Percentiles rank a stretch among this genome's conserved stretches.
phyloP scores from a whole-genome alignment of 1,140 invertebrate genomes.

The Drosophila navojoa region DNA sequence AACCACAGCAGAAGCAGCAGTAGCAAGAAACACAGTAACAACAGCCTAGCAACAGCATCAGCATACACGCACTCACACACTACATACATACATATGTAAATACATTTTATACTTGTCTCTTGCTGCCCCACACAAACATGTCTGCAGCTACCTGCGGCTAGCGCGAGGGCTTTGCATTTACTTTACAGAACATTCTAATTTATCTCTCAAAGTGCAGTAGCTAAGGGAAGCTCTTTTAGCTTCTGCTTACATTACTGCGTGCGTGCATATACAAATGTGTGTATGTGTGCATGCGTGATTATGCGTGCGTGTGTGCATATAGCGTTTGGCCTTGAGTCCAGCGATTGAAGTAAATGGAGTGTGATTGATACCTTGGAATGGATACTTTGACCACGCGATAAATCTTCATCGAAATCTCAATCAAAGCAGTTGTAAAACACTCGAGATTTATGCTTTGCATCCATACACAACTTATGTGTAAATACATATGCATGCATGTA shows the following conservation, averaged over 20 bases:
- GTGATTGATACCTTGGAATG: slow-evolving; percentile 35
- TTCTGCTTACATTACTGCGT: slow-evolving; percentile 49
- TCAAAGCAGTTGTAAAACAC: slow-evolving; percentile 1
- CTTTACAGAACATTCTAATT: slow-evolving; percentile 2
- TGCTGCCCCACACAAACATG: slow-evolving; percentile 1
- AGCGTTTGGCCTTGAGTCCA: slow-evolving; percentile 49
- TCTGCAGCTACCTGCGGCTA: slow-evolving; percentile 20
- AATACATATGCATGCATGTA: not conserved
- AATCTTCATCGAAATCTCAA: slow-evolving; percentile 32
- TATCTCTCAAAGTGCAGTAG: slow-evolving; percentile 6
- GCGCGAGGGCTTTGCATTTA: slow-evolving; percentile 28
- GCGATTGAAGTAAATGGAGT: slow-evolving; percentile 30
- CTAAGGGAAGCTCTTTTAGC: not conserved
- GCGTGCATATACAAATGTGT: not conserved
- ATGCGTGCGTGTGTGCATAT: not conserved
- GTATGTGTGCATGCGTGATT: not conserved
- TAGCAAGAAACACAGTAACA: slow-evolving; percentile 50
- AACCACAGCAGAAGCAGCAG: slow-evolving; percentile 3
- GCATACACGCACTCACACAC: slow-evolving; percentile 1
- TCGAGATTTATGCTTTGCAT: not conserved
- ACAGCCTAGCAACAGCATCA: slow-evolving; percentile 68
- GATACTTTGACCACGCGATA: slow-evolving; percentile 15
- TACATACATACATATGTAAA: slow-evolving; percentile 4
- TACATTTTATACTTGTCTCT: not conserved
- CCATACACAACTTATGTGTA: not conserved